Base-by-base conservation (phyloP, 2,888 invertebrate species). In the Calliphora vomitoria region DNA sequence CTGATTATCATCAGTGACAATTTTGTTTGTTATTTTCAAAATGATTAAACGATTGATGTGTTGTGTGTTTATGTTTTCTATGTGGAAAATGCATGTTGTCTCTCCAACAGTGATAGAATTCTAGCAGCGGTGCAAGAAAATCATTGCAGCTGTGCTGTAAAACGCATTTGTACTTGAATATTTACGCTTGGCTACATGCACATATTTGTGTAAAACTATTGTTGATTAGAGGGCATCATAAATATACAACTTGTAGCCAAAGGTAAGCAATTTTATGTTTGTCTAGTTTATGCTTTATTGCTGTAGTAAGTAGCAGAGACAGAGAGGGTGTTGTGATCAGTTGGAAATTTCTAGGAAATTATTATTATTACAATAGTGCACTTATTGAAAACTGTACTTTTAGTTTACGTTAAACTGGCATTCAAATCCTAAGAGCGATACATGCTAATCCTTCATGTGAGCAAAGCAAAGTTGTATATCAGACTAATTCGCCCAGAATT, bases 131-230 rank as follows among this genome's bases (percentile, higher is more conserved):
- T 6, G 3, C 35, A 41, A 20, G 35, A 50, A 85, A 82, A 78
- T 86, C 85, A 72, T 82, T 86, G 82, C 86, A 86, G 86, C 86
- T 86, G 86, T 82, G 64, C 44, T 79, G 74, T 38, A 47, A 80
- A 80, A 74, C 44, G 60, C 68, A 80, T 68, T 80, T 58, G 41
- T 47, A 75, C 38, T 75, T 31, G 55, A 53, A 79, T 82, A 64
- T 80, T 83, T 64, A 71, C 71, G 83, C 75, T 58, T 80, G 68
- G 64, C 31, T 83, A 50, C 58, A n/a, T n/a, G n/a, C n/a, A n/a
- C n/a, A 38, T 18, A 78, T 72, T 82, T 53, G 55, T 35, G 44
- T 44, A 15, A 84, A 68, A 58, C 25, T 20, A 62, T 47, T 86
- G 68, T 62, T 80, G 69, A 83, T 86, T 83, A 75, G 58, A 86